phyloP scores from a whole-genome alignment of 2,113 vertebrate species.

The Mobula birostris region DNA sequence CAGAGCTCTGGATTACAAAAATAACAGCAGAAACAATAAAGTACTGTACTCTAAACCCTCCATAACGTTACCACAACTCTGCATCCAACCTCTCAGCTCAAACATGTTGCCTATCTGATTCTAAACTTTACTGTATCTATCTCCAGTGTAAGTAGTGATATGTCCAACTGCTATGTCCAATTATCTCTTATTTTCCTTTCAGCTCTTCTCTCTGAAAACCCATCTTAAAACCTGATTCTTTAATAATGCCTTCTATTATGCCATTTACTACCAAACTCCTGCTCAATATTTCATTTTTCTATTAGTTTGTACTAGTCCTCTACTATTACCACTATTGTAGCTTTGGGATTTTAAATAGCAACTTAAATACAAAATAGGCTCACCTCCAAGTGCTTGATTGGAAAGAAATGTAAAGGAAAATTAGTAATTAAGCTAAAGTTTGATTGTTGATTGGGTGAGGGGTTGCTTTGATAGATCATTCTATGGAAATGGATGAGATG shows the following conservation, averaged over 20 bases:
- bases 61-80: background rate
- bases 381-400: background rate
- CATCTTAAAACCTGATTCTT: background rate
- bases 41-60: background rate
- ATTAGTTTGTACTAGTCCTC: background rate
- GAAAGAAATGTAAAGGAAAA: background rate
- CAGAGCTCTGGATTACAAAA: too few relatives aligned
- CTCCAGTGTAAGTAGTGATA: background rate
- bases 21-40: too few relatives aligned
- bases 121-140: background rate
- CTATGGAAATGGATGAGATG: background rate
- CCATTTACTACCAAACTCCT: background rate
- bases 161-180: background rate
- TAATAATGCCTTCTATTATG: background rate
- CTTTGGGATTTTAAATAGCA: background rate
- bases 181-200: background rate
- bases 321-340: background rate
- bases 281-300: background rate
- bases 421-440: background rate
- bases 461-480: background rate
- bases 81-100: background rate
- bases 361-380: too few relatives aligned
- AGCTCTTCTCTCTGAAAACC: background rate
- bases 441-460: background rate
- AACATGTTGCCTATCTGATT: background rate